Evolutionary conservation across 2,888 invertebrate genomes (phyloP), one percentile per base, ranked within the genome.

Genomic region (Eudasyphora cyanicolor): DNA sequence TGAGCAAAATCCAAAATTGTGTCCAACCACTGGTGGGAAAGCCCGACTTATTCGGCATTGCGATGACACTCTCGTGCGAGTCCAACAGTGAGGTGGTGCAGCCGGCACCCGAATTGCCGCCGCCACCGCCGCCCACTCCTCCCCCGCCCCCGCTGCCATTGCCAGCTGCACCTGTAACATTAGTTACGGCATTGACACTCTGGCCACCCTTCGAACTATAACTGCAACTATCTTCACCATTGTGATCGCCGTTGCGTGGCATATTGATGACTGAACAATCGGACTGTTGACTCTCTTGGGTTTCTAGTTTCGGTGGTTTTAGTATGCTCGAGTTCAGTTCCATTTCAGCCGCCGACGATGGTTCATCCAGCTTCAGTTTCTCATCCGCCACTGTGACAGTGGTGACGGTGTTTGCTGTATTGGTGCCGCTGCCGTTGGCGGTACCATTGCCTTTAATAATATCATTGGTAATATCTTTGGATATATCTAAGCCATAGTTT

Each of bases 1-100:
- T 96, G 88, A 98, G 94, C 88, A 98, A 93, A 88, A 98, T 96
- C 94, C 96, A 95, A 92, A 97, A 97, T 91, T 97, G 97, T 88
- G 95, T 94, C 93, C 95, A 96, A 45, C 96, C 95, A 73, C 96
- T 96, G 0, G 96, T 96, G 0, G 97, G 96, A 91, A 97, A 97
- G 60, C 95, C 95, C 74, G 95, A 93, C 88, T 95, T 95, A 84
- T 94, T 92, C 0, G 94, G 94, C 88, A 94, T 92, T 87, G 94
- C 94, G 10, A 94, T 94, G 90, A 96, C 94, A 87, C 95, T 95
- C 88, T 96, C 96, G 86, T 94, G 96, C 86, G 95, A 96, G 90
- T 95, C 95, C 67, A 96, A 91, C 45, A 96, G 91, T 0, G 95
- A 95, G 0, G 95, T 95, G 76, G 95, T 95, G 89, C 95, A 95